Base-by-base conservation (phyloP, 2,113 vertebrate genomes). In the Takifugu flavidus region DNA sequence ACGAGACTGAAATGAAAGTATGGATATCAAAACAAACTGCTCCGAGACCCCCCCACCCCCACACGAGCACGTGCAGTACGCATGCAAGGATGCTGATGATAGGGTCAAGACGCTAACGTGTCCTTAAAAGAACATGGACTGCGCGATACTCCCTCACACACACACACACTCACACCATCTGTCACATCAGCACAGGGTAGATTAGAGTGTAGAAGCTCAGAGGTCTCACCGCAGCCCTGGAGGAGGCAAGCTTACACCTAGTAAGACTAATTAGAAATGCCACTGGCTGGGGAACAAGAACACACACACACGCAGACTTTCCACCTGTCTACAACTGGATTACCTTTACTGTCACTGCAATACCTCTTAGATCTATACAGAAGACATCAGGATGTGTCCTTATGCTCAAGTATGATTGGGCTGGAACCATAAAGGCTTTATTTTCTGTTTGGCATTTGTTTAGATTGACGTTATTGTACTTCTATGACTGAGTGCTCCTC, bases 171-270 rank as follows among this genome's bases (percentile, higher is more conserved):
- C 65, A 53, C 73, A 65, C 89, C 88, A 90, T 90, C 89, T 90
- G 89, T 86, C 81, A 77, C 74, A 87, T 78, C 82, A 85, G 87
- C 80, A 87, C 72, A 54, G 75, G 75, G 70, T 73, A 83, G 90
- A 89, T 87, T 90, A 89, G 70, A 74, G 59, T 59, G 76, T 49
- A 67, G 75, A 60, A 78, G 76, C 68, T 80, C 74, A 76, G 72
- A 58, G 56, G 54, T 44, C 59, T 68, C 74, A 69, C 65, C 10
- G 65, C 53, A 71, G 44, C 31, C 43, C 42, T 54, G 43, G 11
- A 60, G 58, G 49, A 71, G 56, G 70, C 57, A 80, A 74, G 78
- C 61, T 80, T 77, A 82, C 56, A 62, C 70, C 57, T 49, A 42
- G 60, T 55, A 2, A 70, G 56, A 59, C 72, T 77, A 73, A 82